Evolutionary conservation across 2,113 vertebrate species (phyloP), one percentile per base, ranked within the genome.

Genomic region (Copsychus sechellarum): DNA sequence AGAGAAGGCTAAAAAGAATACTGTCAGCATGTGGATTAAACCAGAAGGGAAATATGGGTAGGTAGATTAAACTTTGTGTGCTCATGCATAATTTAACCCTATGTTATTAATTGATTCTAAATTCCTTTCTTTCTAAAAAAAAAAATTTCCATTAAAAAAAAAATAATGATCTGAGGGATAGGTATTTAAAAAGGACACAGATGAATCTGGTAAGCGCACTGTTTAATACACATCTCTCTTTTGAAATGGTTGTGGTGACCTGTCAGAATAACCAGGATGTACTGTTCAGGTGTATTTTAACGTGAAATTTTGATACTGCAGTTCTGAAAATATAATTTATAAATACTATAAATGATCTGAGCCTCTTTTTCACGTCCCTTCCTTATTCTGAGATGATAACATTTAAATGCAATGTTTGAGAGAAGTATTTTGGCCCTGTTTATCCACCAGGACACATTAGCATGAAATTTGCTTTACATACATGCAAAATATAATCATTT

Each of bases 1-100:
- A 86, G 64, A 73, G 28, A 87, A 88, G 72, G 47, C 66, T 85
- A 56, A 86, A 91, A 88, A 54, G 64, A 76, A 60, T 88, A 48
- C 42, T 58, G 29, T 80, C 51, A 73, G 38, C 79, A 47, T 78
- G 54, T 62, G 47, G 24, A 56, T 90, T 88, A 77, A 94, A 90
- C 82, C 57, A 76, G 57, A 77, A 92, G 25, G 29, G 40, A 92
- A 89, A 36, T 84, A 58, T 7, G 26, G n/a, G 45, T 71, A 50
- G 73, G 31, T 9, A 11, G 51, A 83, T 58, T 70, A 38, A 67
- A 51, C 47, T 73, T 57, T 2, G 8, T 53, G 9, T 71, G 14
- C 61, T 92, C 23, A 38, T 66, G 42, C 34, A 64, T 34, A 34
- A 42, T 87, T 81, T 61, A 91, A 78, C 54, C 12, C 28, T 70